A percentile compares a stretch with the other conserved stretches of the same genome.
phyloP scores from a whole-genome alignment of 2,888 invertebrate species.

The Steinernema carpocapsae region DNA sequence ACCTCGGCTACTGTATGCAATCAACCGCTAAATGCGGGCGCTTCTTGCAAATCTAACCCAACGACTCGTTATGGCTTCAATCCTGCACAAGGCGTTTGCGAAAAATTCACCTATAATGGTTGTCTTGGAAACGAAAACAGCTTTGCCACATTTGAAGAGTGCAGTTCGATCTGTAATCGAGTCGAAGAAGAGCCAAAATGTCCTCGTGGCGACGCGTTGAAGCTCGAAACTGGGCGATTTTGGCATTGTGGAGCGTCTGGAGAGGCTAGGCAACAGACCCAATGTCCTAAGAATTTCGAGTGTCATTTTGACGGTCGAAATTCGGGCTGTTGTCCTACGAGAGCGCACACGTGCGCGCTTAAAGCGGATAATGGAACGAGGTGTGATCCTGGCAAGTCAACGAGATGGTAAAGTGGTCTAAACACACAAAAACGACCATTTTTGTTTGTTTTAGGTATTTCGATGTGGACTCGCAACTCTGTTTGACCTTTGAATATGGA shows the following conservation, averaged over 20 bases:
- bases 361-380: conserved; percentile 38
- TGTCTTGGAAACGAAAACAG: conserved; percentile 59
- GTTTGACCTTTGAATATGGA: conserved; percentile 55
- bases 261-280: conserved; percentile 31
- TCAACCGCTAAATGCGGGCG: conserved; percentile 46
- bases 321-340: conserved; percentile 59
- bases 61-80: conserved; percentile 51
- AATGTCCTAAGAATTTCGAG: conserved; percentile 59
- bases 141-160: conserved; percentile 51
- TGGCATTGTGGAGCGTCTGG: conserved; percentile 46
- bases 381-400: conserved; percentile 39
- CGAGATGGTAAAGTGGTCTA: conserved; percentile 38
- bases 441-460: conserved; percentile 51
- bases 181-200: conserved; percentile 60
- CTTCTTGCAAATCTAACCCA: conserved; percentile 41
- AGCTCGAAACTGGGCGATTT: conserved; percentile 48
- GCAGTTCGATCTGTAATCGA: conserved; percentile 51
- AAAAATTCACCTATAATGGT: conserved; percentile 49
- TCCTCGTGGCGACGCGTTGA: conserved; percentile 52
- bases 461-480: conserved; percentile 48
- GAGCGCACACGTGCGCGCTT: conserved; percentile 41
- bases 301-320: conserved; percentile 56
- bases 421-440: not conserved
- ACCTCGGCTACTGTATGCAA: conserved; percentile 55
- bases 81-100: conserved; percentile 48